Percentiles rank a stretch among this genome's conserved stretches.
These are phyloP conservation scores for Neosalanx taihuensis DNA, from an alignment of 2,797 vertebrate genomes.

Conservation along the genomic window DNA sequence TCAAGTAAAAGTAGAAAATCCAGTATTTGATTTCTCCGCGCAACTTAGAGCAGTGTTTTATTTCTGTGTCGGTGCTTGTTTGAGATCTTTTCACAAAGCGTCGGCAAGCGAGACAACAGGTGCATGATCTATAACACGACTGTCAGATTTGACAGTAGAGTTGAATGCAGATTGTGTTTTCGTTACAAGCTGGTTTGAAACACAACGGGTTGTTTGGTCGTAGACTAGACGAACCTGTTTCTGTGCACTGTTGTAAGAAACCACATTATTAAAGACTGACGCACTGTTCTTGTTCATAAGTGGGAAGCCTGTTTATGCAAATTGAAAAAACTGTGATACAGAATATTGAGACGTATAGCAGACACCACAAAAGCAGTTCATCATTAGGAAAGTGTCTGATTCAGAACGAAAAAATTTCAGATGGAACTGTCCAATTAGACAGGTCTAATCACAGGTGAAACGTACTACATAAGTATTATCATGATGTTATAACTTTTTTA, in stretches of 20 bases:
- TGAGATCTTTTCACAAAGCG: not conserved
- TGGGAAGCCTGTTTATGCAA: slow-evolving; percentile 55
- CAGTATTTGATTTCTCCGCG: too few relatives aligned
- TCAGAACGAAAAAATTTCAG: too few relatives aligned
- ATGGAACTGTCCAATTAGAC: too few relatives aligned
- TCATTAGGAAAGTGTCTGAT: too few relatives aligned
- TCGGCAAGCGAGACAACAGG: slow-evolving; percentile 26
- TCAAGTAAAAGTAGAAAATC: too few relatives aligned
- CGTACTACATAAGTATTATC: too few relatives aligned
- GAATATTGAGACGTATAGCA: too few relatives aligned
- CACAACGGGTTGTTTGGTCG: slow-evolving; percentile 41
- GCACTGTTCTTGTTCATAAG: slow-evolving; percentile 61
- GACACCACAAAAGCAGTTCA: too few relatives aligned
- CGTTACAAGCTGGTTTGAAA: slow-evolving; percentile 7
- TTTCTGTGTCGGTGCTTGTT: not conserved
- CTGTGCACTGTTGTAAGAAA: slow-evolving; percentile 65
- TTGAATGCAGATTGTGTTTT: not conserved
- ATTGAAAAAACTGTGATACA: slow-evolving; percentile 46
- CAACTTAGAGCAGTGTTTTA: too few relatives aligned
- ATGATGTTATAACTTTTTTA: too few relatives aligned
- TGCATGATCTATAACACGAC: slow-evolving; percentile 18
- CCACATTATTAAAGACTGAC: slow-evolving; percentile 70
- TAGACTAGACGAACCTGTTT: slow-evolving; percentile 80
- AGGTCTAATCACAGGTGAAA: too few relatives aligned
- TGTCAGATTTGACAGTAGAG: slow-evolving; percentile 1